Conservation (phyloP, 2,888 invertebrate species). For the Bugulina stolonifera region DNA sequence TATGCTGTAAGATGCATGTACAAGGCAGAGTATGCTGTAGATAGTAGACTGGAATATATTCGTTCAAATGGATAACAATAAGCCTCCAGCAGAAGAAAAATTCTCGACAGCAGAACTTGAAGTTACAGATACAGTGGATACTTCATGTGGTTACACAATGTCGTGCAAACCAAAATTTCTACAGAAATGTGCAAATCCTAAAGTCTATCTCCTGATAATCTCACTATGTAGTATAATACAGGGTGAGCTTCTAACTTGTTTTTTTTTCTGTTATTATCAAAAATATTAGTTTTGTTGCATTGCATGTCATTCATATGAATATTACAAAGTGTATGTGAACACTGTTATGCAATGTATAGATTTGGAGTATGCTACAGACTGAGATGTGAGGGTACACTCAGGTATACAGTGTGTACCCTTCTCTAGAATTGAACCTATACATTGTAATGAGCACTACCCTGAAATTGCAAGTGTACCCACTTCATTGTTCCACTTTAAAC, state of each 20-base stretch:
- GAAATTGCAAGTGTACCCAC: no score
- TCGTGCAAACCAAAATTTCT: slow-evolving; percentile 27
- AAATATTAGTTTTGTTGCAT: no score
- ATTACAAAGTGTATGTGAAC: no score
- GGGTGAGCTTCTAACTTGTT: slow-evolving; percentile 34
- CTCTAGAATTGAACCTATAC: no score
- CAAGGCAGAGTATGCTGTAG: neutral
- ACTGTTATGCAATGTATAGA: no score
- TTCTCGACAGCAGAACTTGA: neutral
- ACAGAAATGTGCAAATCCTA: slow-evolving; percentile 37
- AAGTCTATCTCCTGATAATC: slow-evolving; percentile 38
- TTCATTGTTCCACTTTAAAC: no score
- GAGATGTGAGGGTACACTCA: no score
- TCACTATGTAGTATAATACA: slow-evolving; percentile 38
- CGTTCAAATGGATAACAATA: neutral
- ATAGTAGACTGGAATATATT: neutral
- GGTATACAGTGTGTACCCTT: no score
- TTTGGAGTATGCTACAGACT: no score
- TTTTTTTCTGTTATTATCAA: no score
- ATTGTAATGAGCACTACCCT: no score
- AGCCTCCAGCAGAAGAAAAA: neutral
- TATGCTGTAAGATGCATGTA: neutral
- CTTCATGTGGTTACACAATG: neutral
- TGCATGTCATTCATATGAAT: no score
- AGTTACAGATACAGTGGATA: neutral